These are phyloP conservation scores for Choreutis nemorana DNA, from an alignment of 2,888 invertebrate genomes.

Conservation along the genomic window DNA sequence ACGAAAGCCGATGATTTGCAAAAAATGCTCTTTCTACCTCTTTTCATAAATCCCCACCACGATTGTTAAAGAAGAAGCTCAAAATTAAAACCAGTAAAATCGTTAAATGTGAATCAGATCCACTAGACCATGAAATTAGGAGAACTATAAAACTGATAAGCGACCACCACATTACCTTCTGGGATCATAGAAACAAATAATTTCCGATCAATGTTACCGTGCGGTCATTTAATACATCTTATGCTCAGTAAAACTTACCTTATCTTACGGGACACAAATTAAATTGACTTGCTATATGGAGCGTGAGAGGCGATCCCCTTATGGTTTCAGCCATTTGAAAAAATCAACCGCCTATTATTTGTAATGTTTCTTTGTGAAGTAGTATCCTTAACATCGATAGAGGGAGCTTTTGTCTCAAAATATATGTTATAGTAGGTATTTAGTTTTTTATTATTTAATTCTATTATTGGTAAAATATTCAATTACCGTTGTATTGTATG, in stretches of 20 bases:
- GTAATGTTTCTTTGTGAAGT: too few relatives aligned
- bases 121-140: conserved; percentile 10
- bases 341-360: too few relatives aligned
- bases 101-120: conserved; percentile 6
- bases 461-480: too few relatives aligned
- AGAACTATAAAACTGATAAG: conserved; percentile 12
- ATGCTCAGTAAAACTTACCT: conserved; percentile 6
- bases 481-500: too few relatives aligned
- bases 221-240: too few relatives aligned
- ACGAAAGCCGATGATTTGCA: not conserved
- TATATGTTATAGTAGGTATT: too few relatives aligned
- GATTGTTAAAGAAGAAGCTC: not conserved
- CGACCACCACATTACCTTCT: conserved; percentile 6
- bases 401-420: too few relatives aligned
- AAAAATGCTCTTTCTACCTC: not conserved
- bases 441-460: too few relatives aligned
- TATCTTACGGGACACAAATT: conserved; percentile 7
- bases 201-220: too few relatives aligned
- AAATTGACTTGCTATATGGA: conserved; percentile 29
- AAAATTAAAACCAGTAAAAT: too few relatives aligned
- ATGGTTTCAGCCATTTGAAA: conserved; percentile 40
- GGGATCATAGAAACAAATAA: too few relatives aligned
- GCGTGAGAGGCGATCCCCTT: conserved; percentile 46
- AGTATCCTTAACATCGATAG: too few relatives aligned
- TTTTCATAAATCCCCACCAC: not conserved